Base-by-base conservation (phyloP, 92 coral and sea anemone genomes). In the Zoanthus gigantus region DNA sequence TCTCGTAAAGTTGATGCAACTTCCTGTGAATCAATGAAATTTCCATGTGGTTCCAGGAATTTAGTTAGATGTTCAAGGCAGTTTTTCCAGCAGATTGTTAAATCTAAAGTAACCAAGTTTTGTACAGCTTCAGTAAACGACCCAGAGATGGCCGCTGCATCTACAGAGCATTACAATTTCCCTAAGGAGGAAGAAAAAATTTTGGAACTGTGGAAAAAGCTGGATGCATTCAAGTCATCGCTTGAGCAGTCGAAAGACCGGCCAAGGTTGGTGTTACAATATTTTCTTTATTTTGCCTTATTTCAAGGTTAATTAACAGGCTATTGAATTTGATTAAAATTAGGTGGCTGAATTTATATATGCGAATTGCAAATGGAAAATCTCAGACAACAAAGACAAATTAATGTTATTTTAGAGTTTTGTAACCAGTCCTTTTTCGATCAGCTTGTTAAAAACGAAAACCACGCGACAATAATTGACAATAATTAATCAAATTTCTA, bases 111-210 rank as follows among this genome's bases (percentile, higher is more conserved):
- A 34, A 30, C 53, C 52, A 37, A 60, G 42, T 31, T 89, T 77
- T 93, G 83, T 48, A 73, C 84, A 32, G 71, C 76, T 81, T 80
- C 79, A 78, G 84, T 68, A 42, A 72, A 69, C 67, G 77, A 86
- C 53, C 71, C 88, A 65, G 86, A 84, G 0, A 95, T 95, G 98
- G 94, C 98, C 37, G 76, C 94, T 30, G 88, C 92, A 54, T 87
- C 90, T 73, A 87, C 93, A 13, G 98, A 97, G 45, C 93, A 96
- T 71, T 93, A 97, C 60, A 92, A 96, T 74, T 95, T 97, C 57
- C 98, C 99, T 8, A 95, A 97, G 78, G 99, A 97, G 74, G 99
- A 97, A 66, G 99, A 97, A 77, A 95, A 95, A 46, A 95, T 97
- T 72, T 82, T 97, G 53, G 93, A 95, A 88, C 90, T 97, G 7